Conservation (phyloP, 1,140 invertebrate species). For the Pantala flavescens region DNA sequence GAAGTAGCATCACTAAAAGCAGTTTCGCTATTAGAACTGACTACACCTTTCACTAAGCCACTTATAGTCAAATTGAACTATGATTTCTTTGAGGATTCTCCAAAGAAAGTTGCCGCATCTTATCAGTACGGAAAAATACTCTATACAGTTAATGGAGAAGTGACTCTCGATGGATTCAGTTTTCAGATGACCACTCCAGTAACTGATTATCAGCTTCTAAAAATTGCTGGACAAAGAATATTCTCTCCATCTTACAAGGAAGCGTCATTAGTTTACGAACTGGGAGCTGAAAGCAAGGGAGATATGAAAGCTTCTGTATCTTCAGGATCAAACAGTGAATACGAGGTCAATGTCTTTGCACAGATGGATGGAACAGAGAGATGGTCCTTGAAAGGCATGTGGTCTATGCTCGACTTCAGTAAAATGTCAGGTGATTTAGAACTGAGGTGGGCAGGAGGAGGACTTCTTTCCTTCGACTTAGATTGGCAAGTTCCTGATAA, state of each 20-base stretch:
- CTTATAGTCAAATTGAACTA: not conserved
- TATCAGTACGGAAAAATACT: not conserved
- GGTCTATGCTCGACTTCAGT: not conserved
- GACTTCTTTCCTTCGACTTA: not conserved
- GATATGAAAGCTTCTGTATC: not conserved
- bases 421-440: not conserved
- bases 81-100: not conserved
- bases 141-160: not conserved
- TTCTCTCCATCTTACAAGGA: not conserved
- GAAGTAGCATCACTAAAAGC: not conserved
- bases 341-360: not conserved
- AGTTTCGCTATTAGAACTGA: not conserved
- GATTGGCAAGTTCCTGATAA: not conserved
- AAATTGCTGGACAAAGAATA: not conserved
- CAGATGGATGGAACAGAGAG: not conserved
- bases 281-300: not conserved
- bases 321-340: not conserved
- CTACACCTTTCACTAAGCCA: not conserved
- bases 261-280: not conserved
- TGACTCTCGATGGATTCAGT: not conserved
- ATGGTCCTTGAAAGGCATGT: not conserved
- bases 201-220: not conserved
- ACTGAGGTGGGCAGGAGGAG: not conserved
- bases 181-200: not conserved
- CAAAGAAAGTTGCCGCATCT: not conserved